These are phyloP conservation scores for Heliconius eleuchia DNA, from an alignment of 1,140 invertebrate genomes.

Conservation along the genomic window DNA sequence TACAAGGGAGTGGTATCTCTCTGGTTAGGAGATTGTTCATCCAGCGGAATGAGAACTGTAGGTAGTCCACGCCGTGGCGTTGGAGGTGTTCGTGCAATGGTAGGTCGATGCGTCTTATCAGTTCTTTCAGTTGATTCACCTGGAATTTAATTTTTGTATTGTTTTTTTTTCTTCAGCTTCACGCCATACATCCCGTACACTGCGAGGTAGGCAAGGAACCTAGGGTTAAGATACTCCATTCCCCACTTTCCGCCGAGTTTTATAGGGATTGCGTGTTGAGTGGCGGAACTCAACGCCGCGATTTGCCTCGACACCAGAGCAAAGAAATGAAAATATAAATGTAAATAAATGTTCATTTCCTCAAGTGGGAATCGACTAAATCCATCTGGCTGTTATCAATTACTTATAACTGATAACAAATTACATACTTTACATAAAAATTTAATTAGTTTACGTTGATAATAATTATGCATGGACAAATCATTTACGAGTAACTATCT, in stretches of 20 bases:
- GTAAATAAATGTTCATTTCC: too few species aligned
- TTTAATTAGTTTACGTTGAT: neutral
- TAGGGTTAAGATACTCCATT: too few species aligned
- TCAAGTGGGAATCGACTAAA: neutral
- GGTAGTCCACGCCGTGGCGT: slow-evolving; percentile 96
- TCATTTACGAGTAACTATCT: neutral
- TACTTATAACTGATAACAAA: neutral
- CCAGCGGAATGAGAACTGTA: slow-evolving; percentile 99
- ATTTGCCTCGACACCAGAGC: too few species aligned
- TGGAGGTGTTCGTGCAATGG: slow-evolving; percentile 96
- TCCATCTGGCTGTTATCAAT: neutral
- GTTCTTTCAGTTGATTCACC: slow-evolving; percentile 93
- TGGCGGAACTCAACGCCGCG: too few species aligned
- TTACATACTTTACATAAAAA: neutral
- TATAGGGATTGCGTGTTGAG: too few species aligned
- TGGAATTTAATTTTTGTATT: slow-evolving; percentile 38
- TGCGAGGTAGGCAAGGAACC: too few species aligned
- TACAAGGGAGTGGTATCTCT: slow-evolving; percentile 97
- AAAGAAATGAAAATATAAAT: too few species aligned
- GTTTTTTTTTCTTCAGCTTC: too few species aligned
- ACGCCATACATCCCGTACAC: too few species aligned
- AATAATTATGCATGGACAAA: neutral
- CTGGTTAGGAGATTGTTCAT: slow-evolving; percentile 99
- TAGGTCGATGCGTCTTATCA: slow-evolving; percentile 97
- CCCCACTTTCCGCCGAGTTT: too few species aligned